A percentile compares a stretch with the other conserved stretches of the same genome.
phyloP scores from a whole-genome alignment of 2,888 invertebrate genomes.

The Cinara cedri region DNA sequence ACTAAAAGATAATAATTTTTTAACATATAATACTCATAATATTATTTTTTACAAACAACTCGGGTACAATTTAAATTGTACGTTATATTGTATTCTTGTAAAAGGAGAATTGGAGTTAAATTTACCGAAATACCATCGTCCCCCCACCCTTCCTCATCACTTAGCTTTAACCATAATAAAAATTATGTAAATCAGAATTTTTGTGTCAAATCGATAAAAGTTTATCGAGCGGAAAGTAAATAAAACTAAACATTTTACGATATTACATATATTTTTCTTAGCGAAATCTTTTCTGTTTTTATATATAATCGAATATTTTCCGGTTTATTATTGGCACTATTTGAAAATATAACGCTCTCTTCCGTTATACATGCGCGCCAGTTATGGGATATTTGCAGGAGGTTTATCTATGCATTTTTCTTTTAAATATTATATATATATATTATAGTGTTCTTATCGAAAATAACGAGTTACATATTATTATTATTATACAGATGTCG shows the following conservation, averaged over 20 bases:
- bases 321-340: slow-evolving; percentile 16
- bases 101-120: neutral
- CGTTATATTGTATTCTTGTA: neutral
- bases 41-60: too few relatives aligned
- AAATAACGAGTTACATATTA: neutral
- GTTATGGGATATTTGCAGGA: neutral
- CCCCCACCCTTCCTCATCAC: too few relatives aligned
- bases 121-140: neutral
- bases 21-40: too few relatives aligned
- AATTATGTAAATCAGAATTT: slow-evolving; percentile 33
- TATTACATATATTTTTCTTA: neutral
- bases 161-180: slow-evolving; percentile 6
- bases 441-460: neutral
- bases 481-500: too few relatives aligned
- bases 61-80: too few relatives aligned
- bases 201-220: slow-evolving; percentile 18
- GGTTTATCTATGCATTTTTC: neutral
- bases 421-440: too few relatives aligned
- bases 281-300: neutral
- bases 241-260: slow-evolving; percentile 18
- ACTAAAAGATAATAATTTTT: too few relatives aligned
- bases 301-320: slow-evolving; percentile 8
- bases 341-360: neutral
- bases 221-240: neutral
- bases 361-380: neutral